A percentile compares a stretch with the other conserved stretches of the same genome.
Evolutionary conservation across 2,113 vertebrate species (phyloP).

Genomic region (Eupsittula cactorum): DNA sequence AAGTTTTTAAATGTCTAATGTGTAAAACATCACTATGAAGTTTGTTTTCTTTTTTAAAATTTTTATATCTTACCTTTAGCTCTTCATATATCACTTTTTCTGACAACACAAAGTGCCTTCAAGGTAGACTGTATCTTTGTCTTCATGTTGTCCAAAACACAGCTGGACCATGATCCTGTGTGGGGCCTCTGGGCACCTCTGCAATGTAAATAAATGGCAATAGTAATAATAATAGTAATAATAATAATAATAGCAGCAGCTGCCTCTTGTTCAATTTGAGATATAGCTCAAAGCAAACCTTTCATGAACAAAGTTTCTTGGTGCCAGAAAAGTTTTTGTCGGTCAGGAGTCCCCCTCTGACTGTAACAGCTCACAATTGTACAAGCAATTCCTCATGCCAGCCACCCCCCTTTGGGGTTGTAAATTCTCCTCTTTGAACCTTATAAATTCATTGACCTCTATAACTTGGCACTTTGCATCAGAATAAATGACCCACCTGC

Average conservation of each 20-base stretch:
- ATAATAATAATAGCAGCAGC: neutral
- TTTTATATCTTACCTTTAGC: neutral
- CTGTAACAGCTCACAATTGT: neutral
- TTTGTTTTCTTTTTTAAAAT: neutral
- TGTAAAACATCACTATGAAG: neutral
- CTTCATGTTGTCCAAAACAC: neutral
- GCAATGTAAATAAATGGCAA: neutral
- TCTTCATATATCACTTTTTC: neutral
- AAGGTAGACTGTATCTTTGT: neutral
- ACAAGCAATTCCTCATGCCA: slow-evolving; percentile 3
- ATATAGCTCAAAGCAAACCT: neutral
- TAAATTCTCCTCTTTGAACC: slow-evolving; percentile 53
- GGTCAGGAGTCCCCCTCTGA: neutral
- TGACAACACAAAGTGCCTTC: neutral
- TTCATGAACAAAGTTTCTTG: neutral
- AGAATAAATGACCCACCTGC: slow-evolving; percentile 44
- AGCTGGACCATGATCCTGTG: neutral
- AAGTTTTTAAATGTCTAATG: neutral
- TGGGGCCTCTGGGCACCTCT: neutral
- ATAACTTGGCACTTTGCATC: slow-evolving; percentile 39
- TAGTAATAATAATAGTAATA: neutral
- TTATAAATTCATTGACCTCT: slow-evolving; percentile 59
- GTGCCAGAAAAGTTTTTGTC: slow-evolving; percentile 23
- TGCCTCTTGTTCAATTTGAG: neutral
- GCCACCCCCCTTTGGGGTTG: neutral